A percentile compares a stretch with the other conserved stretches of the same genome.
These are phyloP conservation scores for Paelopatides confundens DNA, from an alignment of 53 echinoderm and acorn worm genomes.

Conservation along the genomic window DNA sequence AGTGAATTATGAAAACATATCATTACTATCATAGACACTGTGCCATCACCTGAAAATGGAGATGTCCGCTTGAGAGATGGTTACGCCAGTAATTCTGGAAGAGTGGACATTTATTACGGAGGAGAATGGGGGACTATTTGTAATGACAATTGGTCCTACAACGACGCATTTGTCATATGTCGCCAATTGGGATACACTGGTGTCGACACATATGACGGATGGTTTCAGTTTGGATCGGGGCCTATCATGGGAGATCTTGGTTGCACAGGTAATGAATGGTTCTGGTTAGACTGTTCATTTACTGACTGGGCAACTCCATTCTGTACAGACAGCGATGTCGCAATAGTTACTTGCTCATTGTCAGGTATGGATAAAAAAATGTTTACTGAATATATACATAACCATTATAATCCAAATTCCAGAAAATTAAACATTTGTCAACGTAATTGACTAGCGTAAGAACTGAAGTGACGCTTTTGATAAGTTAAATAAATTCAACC, in stretches of 20 bases:
- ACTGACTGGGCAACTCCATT: background rate
- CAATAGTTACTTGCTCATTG: background rate
- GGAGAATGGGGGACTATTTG: background rate
- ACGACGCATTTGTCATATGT: background rate
- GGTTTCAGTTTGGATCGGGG: background rate
- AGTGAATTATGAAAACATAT: too few species aligned
- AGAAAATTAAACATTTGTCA: too few species aligned
- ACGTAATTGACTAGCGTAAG: too few species aligned
- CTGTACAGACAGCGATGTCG: background rate
- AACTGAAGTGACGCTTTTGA: too few species aligned
- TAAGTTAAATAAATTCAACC: too few species aligned
- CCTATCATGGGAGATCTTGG: background rate
- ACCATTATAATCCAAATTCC: too few species aligned
- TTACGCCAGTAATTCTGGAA: background rate
- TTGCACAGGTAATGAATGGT: background rate
- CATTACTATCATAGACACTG: too few species aligned
- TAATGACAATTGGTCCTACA: background rate
- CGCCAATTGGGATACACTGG: background rate
- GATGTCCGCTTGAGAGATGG: background rate
- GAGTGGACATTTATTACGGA: background rate
- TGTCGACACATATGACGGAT: background rate
- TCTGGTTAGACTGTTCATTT: background rate
- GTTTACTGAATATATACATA: too few species aligned
- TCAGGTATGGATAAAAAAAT: background rate
- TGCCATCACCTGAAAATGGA: background rate